Evolutionary conservation across 1,140 invertebrate species (phyloP).

Genomic region (Diorhabda sublineata): DNA sequence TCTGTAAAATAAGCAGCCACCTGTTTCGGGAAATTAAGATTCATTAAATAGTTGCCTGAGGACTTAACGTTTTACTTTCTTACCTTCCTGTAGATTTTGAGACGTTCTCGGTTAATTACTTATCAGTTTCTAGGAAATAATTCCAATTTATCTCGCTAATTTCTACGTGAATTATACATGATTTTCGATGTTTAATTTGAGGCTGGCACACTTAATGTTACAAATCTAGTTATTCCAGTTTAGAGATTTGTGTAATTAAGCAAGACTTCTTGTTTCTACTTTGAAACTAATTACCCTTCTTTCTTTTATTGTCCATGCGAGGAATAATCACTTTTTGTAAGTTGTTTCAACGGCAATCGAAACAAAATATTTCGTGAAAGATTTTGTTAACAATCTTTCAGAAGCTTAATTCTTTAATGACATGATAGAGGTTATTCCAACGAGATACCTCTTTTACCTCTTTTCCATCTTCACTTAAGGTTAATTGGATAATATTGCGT

Average conservation of each 20-base stretch:
- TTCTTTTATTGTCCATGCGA: too few relatives aligned
- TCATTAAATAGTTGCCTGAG: not conserved
- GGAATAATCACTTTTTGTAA: too few relatives aligned
- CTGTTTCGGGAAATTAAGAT: constrained; percentile 2
- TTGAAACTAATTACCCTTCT: too few relatives aligned
- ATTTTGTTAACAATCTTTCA: too few relatives aligned
- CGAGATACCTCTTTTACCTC: too few relatives aligned
- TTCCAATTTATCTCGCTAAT: not conserved
- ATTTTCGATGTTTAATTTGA: not conserved
- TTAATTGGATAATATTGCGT: too few relatives aligned
- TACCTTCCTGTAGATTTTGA: constrained; percentile 2
- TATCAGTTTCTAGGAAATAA: constrained; percentile 1
- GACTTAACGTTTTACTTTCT: constrained; percentile 2
- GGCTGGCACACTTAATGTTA: not conserved
- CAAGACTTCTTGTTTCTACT: too few relatives aligned
- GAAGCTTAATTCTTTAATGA: too few relatives aligned
- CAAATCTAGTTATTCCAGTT: not conserved
- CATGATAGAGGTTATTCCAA: too few relatives aligned
- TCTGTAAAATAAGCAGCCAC: not conserved
- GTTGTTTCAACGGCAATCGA: too few relatives aligned
- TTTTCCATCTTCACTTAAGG: too few relatives aligned
- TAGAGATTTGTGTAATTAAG: not conserved
- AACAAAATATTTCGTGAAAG: too few relatives aligned
- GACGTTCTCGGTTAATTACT: not conserved
- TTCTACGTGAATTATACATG: not conserved